Evolutionary conservation across 2,113 vertebrate species (phyloP).

Genomic region (Patagioenas fasciata): DNA sequence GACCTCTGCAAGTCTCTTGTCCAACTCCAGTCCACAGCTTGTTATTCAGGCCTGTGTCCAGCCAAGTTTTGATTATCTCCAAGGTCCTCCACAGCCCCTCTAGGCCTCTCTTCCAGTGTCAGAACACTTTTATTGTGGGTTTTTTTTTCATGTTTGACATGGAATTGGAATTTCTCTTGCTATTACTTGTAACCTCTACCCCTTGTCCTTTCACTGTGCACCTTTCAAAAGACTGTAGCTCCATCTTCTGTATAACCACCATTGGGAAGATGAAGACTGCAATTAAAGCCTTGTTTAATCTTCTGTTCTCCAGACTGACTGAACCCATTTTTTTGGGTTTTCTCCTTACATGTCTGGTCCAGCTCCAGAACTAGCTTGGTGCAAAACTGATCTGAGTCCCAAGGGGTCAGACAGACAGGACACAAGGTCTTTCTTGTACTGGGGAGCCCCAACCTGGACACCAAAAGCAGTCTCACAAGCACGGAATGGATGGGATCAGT

Average conservation of each 20-base stretch:
- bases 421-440: not conserved
- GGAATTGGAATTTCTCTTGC: not conserved
- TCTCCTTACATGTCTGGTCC: not conserved
- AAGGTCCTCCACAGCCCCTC: not conserved
- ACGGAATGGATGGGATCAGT: not conserved
- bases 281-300: not conserved
- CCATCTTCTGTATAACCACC: not conserved
- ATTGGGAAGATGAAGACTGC: not conserved
- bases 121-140: not conserved
- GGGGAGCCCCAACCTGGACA: not conserved
- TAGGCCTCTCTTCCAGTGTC: not conserved
- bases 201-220: not conserved
- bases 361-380: not conserved
- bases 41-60: not conserved
- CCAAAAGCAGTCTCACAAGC: not conserved
- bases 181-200: not conserved
- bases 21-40: not conserved
- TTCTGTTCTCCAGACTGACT: not conserved
- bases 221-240: not conserved
- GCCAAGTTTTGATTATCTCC: not conserved
- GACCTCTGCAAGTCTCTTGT: not conserved
- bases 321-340: not conserved
- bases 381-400: not conserved
- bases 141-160: not conserved
- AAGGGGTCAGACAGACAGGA: not conserved